These are phyloP conservation scores for Dynastes hyllus DNA, from an alignment of 2,888 invertebrate genomes.

Conservation along the genomic window DNA sequence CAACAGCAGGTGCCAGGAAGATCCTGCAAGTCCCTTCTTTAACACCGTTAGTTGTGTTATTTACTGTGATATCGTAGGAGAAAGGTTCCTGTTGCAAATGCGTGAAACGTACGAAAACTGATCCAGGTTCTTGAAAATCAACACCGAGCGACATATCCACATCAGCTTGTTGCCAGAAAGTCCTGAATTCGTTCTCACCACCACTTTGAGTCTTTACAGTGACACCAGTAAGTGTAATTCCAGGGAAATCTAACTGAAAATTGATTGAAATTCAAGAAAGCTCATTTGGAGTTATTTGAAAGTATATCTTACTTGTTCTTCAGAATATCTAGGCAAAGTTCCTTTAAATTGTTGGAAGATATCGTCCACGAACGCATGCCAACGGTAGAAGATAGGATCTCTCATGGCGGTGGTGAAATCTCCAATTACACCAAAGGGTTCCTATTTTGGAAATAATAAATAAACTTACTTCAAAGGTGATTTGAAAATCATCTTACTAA, in stretches of 20 bases:
- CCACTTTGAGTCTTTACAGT: conserved; percentile 71
- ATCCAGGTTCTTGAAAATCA: conserved; percentile 84
- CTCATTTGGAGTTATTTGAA: background rate
- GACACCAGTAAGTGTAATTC: conserved; percentile 75
- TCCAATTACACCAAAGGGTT: conserved; percentile 86
- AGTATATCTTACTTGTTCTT: conserved; percentile 71
- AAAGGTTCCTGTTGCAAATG: conserved; percentile 84
- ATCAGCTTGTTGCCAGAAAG: conserved; percentile 84
- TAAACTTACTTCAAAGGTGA: too few relatives aligned
- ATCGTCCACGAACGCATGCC: conserved; percentile 85
- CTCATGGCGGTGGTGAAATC: conserved; percentile 88
- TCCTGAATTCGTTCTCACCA: conserved; percentile 74
- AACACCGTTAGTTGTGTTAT: conserved; percentile 72
- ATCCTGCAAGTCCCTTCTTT: conserved; percentile 78
- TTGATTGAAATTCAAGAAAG: background rate
- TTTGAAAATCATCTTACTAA: conserved; percentile 71
- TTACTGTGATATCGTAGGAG: conserved; percentile 77
- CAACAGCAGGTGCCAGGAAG: conserved; percentile 77
- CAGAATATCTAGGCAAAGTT: conserved; percentile 78
- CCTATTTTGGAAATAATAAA: conserved; percentile 70
- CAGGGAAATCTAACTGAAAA: conserved; percentile 76
- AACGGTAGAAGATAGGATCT: conserved; percentile 88
- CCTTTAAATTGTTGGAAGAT: conserved; percentile 83
- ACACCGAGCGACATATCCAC: conserved; percentile 84
- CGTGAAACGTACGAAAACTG: conserved; percentile 80